Conservation (phyloP, 2,113 vertebrate genomes). For the Coryphaenoides rupestris region DNA sequence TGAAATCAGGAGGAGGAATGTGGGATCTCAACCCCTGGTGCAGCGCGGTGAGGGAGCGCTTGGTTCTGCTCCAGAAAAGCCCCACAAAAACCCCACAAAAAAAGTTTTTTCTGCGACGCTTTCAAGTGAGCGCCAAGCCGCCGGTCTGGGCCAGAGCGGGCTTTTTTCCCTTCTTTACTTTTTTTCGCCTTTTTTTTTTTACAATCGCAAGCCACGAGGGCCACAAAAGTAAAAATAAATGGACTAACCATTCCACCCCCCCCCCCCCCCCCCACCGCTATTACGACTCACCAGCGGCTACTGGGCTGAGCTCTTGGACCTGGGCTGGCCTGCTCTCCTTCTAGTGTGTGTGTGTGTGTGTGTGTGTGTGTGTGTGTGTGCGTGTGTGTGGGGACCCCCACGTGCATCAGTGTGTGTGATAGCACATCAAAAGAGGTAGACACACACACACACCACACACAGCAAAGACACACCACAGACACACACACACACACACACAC, state of each 20-base stretch:
- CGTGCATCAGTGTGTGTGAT: constrained; percentile 4
- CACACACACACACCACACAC: not conserved
- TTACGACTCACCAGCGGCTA: constrained; percentile 33
- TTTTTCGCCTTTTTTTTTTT: constrained; percentile 24
- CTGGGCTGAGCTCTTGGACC: not conserved
- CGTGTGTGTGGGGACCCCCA: not conserved
- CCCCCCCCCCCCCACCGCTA: constrained; percentile 7
- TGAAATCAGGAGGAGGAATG: constrained; percentile 27
- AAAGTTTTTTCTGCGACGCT: constrained; percentile 35
- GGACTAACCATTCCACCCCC: constrained; percentile 29
- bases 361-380: not conserved
- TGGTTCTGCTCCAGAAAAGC: constrained; percentile 24
- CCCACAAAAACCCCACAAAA: constrained; percentile 38
- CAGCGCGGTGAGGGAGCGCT: constrained; percentile 40
- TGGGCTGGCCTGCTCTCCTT: constrained; percentile 3
- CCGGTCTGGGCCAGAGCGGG: constrained; percentile 47
- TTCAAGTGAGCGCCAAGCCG: constrained; percentile 49
- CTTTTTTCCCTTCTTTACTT: constrained; percentile 7
- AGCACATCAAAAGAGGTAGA: constrained; percentile 22
- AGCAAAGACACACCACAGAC: constrained; percentile 4
- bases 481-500: not conserved
- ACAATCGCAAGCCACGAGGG: constrained; percentile 34
- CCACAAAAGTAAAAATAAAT: constrained; percentile 61
- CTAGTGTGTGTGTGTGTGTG: not conserved
- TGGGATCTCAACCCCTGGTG: constrained; percentile 22